A percentile compares a stretch with the other conserved stretches of the same genome.
Evolutionary conservation across 2,888 invertebrate species (phyloP).

Genomic region (Xiphydria camelus): DNA sequence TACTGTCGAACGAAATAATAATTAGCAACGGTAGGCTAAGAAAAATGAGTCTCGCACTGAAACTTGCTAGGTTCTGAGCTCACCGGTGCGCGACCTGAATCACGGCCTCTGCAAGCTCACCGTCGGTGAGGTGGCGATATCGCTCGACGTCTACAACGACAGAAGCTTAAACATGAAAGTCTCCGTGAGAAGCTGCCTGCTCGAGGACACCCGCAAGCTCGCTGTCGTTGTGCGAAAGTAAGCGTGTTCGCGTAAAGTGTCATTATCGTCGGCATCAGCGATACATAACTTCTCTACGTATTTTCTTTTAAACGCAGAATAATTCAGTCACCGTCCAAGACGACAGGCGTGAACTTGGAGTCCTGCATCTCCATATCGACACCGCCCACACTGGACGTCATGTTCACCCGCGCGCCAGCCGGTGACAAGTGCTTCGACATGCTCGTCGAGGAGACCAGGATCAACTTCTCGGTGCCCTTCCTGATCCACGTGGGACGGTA

Average conservation of each 20-base stretch:
- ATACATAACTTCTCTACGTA: no score
- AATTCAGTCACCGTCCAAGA: conserved; percentile 68
- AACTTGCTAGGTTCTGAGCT: conserved; percentile 64
- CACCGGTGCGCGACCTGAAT: conserved; percentile 73
- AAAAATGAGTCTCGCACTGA: no score
- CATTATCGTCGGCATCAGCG: no score
- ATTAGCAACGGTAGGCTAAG: no score
- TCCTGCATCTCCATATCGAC: conserved; percentile 66
- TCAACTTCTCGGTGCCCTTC: conserved; percentile 77
- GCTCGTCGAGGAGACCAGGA: conserved; percentile 71
- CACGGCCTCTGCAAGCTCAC: conserved; percentile 73
- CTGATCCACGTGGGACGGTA: conserved; percentile 65
- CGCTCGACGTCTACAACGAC: conserved; percentile 70
- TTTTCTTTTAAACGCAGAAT: no score
- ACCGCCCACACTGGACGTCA: conserved; percentile 74
- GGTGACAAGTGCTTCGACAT: conserved; percentile 70
- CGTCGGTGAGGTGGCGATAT: conserved; percentile 68
- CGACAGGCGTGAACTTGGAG: conserved; percentile 60
- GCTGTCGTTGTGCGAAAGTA: conserved; percentile 66
- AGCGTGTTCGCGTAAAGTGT: conserved; percentile 27
- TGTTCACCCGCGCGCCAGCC: conserved; percentile 66
- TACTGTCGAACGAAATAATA: no score
- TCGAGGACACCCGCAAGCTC: conserved; percentile 76
- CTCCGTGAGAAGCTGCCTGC: conserved; percentile 68
- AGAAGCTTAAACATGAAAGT: conserved; percentile 71